Conservation (phyloP, 2,888 invertebrate genomes). For the Punctoribates punctum region DNA sequence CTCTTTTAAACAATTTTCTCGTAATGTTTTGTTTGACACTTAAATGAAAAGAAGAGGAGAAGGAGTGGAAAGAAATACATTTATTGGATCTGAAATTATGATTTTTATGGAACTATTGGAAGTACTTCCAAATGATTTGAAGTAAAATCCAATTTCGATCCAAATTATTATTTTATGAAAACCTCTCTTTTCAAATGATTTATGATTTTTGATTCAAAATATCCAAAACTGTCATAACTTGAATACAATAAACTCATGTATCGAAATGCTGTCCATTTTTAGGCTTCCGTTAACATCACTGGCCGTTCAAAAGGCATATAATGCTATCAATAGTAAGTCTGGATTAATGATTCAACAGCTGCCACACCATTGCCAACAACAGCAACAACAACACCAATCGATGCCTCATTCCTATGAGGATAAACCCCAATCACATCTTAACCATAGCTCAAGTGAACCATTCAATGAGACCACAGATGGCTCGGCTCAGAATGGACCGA, state of each 20-base stretch:
- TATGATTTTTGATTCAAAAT: conserved; percentile 2
- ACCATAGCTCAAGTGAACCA: not conserved
- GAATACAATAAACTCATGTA: not conserved
- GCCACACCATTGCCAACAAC: conserved; percentile 33
- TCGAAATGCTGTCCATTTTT: not conserved
- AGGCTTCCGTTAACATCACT: conserved; percentile 10
- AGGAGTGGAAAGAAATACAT: no score
- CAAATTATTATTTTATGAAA: not conserved
- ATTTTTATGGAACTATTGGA: no score
- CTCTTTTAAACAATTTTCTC: no score
- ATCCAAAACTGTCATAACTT: not conserved
- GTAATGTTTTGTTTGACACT: no score
- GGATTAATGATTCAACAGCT: conserved; percentile 34
- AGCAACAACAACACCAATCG: conserved; percentile 9
- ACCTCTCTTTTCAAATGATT: not conserved
- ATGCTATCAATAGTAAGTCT: conserved; percentile 10
- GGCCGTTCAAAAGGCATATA: conserved; percentile 23
- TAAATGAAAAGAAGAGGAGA: no score
- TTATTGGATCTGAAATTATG: no score
- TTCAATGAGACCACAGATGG: conserved; percentile 25
- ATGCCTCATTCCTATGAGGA: conserved; percentile 26
- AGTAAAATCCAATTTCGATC: not conserved
- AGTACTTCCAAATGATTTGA: not conserved
- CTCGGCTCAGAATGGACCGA: not conserved
- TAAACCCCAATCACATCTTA: conserved; percentile 7